Evolutionary conservation across 2,888 invertebrate species (phyloP), one percentile per base, ranked within the genome.

Genomic region (Galerucella nymphaeae): DNA sequence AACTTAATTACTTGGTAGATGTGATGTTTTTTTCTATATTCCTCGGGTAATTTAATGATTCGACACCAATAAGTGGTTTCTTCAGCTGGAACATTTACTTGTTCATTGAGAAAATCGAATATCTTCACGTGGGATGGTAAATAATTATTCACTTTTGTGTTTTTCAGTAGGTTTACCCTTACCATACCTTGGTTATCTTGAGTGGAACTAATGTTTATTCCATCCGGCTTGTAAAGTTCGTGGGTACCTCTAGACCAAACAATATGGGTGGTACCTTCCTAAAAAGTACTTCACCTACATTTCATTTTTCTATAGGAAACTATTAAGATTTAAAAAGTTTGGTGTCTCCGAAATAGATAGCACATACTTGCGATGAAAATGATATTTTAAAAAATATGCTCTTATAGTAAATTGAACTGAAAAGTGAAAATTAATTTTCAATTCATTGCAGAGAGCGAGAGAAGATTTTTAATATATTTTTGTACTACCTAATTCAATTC

Each of bases 11-110:
- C 90, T 90, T 94, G 91, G 58, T 96, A 89, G 71, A 97, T 91
- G 83, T 95, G 95, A 85, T 96, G 96, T 58, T 79, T 79, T 81
- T 92, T 91, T 70, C 90, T 90, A 61, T 95, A 87, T 70, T 89
- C 88, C 8, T 91, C 88, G 0, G 97, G 96, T 14, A 99, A 86
- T 82, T 92, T 93, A 66, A 94, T 90, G 6, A 97, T 91, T 73
- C 93, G 93, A 84, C 99, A 99, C 98, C 99, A 99, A 84, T 99
- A 99, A 0, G 98, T 98, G 0, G 99, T 99, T 81, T 98, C 98
- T 13, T 87, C 88, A 2, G 89, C 88, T 0, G 98, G 98, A 4
- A 99, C 93, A 73, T 90, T 87, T 1, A 95, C 90, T 62, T 90
- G 87, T 67, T 92, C 88, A 20, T 92, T 89, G 0, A 90, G 87